Percentiles rank a stretch among this genome's conserved stretches.
phyloP scores from a whole-genome alignment of 2,888 invertebrate genomes.

The Teleiodes luculella region DNA sequence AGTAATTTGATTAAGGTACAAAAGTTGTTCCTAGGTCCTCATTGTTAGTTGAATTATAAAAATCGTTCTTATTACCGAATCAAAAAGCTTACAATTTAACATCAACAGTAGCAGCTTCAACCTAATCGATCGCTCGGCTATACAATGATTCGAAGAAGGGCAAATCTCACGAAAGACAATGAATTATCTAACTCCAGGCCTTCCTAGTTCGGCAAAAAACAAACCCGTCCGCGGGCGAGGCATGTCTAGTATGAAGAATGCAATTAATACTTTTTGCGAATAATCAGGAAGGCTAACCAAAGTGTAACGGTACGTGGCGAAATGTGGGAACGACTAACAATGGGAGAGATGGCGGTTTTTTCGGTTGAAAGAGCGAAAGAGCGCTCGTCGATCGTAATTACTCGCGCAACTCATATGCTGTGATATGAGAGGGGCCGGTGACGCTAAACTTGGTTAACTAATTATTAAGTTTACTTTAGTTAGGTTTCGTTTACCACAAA shows the following conservation, averaged over 20 bases:
- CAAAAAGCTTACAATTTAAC: not conserved
- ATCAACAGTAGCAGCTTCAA: not conserved
- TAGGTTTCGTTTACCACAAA: too few relatives aligned
- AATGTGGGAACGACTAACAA: conserved; percentile 75
- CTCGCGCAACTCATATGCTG: conserved; percentile 55
- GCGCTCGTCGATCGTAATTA: conserved; percentile 72
- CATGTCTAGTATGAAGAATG: conserved; percentile 51
- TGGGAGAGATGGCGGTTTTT: conserved; percentile 69
- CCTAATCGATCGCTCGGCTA: conserved; percentile 1
- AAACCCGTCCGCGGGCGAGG: not conserved
- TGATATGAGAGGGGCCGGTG: conserved; percentile 41
- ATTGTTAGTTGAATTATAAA: not conserved
- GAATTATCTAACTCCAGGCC: conserved; percentile 20
- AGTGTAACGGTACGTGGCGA: conserved; percentile 71
- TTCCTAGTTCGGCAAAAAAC: conserved; percentile 17
- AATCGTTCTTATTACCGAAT: not conserved
- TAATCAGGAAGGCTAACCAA: conserved; percentile 59
- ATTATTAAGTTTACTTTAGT: too few relatives aligned
- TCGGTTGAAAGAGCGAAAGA: conserved; percentile 73
- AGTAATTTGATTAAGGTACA: not conserved
- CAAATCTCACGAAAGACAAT: conserved; percentile 19
- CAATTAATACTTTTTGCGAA: conserved; percentile 70
- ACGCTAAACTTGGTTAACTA: conserved; percentile 28
- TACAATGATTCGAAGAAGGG: conserved; percentile 15
- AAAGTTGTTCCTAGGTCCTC: not conserved